phyloP scores from a whole-genome alignment of 1,140 invertebrate genomes.

The Teleogryllus occipitalis region DNA sequence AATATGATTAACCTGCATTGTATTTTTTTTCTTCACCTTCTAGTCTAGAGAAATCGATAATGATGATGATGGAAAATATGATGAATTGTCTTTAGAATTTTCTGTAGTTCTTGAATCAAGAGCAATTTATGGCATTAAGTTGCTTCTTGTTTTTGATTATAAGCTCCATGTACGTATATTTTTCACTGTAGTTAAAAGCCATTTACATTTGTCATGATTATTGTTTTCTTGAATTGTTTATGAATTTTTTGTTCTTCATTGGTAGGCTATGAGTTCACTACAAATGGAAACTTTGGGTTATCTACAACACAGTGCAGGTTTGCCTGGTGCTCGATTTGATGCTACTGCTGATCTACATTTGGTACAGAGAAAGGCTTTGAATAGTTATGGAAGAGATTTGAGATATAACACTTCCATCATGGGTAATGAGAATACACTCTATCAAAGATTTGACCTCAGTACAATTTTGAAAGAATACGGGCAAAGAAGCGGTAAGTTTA shows the following conservation, averaged over 20 bases:
- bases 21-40: not conserved
- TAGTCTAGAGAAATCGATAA: not conserved
- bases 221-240: not conserved
- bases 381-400: conserved; percentile 42
- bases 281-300: conserved; percentile 51
- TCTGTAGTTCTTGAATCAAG: not conserved
- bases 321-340: conserved; percentile 40
- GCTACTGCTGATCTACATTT: conserved; percentile 48
- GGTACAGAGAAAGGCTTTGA: conserved; percentile 46
- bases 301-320: conserved; percentile 41
- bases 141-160: not conserved
- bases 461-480: conserved; percentile 46
- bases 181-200: too few relatives aligned
- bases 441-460: conserved; percentile 31
- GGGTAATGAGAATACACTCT: conserved; percentile 29
- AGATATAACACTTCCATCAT: conserved; percentile 45
- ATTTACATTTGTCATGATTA: not conserved
- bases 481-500: conserved; percentile 45
- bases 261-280: conserved; percentile 42
- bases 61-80: not conserved
- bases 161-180: not conserved
- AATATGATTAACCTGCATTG: too few relatives aligned
- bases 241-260: not conserved
- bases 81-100: not conserved
- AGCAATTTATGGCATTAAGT: not conserved